Percentiles rank a stretch among this genome's conserved stretches.
Conservation (phyloP, 2,797 vertebrate genomes). For the Peromyscus attwateri region DNA sequence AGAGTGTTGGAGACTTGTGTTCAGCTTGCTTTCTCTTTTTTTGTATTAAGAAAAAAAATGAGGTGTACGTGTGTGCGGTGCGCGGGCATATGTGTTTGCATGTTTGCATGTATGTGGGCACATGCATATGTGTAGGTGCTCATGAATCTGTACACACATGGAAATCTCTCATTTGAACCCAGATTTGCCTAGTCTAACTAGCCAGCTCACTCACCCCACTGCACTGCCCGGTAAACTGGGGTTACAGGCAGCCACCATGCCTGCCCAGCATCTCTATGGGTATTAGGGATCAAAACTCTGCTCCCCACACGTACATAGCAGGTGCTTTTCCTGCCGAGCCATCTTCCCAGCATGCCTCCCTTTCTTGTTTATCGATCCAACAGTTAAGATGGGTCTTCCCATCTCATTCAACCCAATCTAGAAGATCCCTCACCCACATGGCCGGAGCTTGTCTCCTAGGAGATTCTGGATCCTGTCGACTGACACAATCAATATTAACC, state of each 20-base stretch:
- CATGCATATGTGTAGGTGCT: not conserved
- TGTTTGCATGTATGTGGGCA: not conserved
- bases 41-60: not conserved
- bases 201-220: not conserved
- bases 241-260: not conserved
- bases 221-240: not conserved
- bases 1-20: not conserved
- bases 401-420: not conserved
- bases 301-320: no score
- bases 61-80: not conserved
- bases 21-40: not conserved
- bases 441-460: not conserved
- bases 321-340: not conserved
- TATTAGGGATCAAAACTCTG: not conserved
- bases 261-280: not conserved
- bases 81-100: not conserved
- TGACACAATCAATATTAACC: not conserved
- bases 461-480: not conserved
- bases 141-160: not conserved
- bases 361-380: not conserved
- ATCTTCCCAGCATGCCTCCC: not conserved
- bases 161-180: not conserved
- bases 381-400: not conserved
- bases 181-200: not conserved
- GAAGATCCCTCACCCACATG: not conserved